Conservation (phyloP, 2,888 invertebrate species). For the Colletes collaris region DNA sequence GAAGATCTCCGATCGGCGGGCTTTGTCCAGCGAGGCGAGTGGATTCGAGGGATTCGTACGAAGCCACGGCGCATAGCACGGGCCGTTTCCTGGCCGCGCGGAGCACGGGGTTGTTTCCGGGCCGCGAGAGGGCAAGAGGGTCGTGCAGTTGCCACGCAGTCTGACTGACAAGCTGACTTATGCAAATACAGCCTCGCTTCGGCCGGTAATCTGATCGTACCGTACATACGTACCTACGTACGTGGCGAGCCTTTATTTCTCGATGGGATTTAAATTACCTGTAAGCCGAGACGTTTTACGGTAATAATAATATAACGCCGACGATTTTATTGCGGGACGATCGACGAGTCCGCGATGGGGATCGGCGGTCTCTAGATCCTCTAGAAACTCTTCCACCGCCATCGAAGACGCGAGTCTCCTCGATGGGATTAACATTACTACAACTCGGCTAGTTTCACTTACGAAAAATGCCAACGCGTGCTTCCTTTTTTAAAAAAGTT, state of each 20-base stretch:
- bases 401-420: not conserved
- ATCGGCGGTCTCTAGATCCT: not conserved
- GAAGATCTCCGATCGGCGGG: slow-evolving; percentile 28
- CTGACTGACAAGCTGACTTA: slow-evolving; percentile 83
- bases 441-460: too few relatives aligned
- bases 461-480: too few relatives aligned
- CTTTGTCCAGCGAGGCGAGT: slow-evolving; percentile 13
- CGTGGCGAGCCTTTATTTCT: slow-evolving; percentile 73
- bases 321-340: slow-evolving; percentile 63
- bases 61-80: not conserved
- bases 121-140: slow-evolving; percentile 73
- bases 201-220: slow-evolving; percentile 72
- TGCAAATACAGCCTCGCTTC: slow-evolving; percentile 80
- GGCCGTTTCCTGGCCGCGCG: slow-evolving; percentile 63
- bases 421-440: too few relatives aligned
- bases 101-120: slow-evolving; percentile 62
- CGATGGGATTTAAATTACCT: slow-evolving; percentile 79
- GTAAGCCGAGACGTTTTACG: slow-evolving; percentile 74
- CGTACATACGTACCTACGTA: slow-evolving; percentile 60
- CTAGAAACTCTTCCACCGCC: not conserved
- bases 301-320: slow-evolving; percentile 69
- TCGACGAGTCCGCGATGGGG: too few relatives aligned
- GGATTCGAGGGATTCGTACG: slow-evolving; percentile 45
- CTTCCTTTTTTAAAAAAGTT: too few relatives aligned
- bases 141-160: slow-evolving; percentile 81